Evolutionary conservation across 2,113 vertebrate genomes (phyloP).

Genomic region (Phaethornis superciliosus): DNA sequence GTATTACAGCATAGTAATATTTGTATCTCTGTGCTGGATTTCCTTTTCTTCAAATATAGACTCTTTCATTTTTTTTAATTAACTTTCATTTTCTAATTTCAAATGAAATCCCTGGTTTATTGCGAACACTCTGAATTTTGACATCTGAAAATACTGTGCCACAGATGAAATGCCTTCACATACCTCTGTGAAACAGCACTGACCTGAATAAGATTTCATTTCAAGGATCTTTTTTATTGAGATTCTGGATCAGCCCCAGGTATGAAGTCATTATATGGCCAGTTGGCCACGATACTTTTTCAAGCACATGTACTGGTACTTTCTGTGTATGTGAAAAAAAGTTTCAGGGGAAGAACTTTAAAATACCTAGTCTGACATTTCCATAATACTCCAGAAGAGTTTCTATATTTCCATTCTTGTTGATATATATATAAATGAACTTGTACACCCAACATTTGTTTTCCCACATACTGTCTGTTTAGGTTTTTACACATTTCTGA

Average conservation of each 20-base stretch:
- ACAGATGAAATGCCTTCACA: neutral
- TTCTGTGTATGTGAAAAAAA: neutral
- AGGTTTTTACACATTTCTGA: neutral
- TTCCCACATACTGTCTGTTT: neutral
- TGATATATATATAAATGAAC: neutral
- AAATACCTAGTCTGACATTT: neutral
- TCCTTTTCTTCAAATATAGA: neutral
- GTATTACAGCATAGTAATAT: neutral
- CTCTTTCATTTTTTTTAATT: neutral
- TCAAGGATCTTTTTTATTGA: neutral
- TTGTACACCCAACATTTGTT: neutral
- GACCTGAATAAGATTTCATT: slow-evolving; percentile 8
- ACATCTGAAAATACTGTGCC: neutral
- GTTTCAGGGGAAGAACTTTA: neutral
- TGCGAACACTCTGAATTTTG: neutral
- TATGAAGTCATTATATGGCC: neutral
- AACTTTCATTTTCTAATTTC: slow-evolving; percentile 1
- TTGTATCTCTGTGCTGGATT: neutral
- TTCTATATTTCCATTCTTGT: neutral
- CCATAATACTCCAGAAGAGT: neutral
- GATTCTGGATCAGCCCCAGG: slow-evolving; percentile 11
- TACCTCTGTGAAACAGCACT: neutral
- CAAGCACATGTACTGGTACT: neutral
- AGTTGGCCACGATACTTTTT: slow-evolving; percentile 5
- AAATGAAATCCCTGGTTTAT: neutral